Percentiles rank a stretch among this genome's conserved stretches.
These are phyloP conservation scores for Triplophysa bombifrons DNA, from an alignment of 2,797 vertebrate genomes.

Conservation along the genomic window DNA sequence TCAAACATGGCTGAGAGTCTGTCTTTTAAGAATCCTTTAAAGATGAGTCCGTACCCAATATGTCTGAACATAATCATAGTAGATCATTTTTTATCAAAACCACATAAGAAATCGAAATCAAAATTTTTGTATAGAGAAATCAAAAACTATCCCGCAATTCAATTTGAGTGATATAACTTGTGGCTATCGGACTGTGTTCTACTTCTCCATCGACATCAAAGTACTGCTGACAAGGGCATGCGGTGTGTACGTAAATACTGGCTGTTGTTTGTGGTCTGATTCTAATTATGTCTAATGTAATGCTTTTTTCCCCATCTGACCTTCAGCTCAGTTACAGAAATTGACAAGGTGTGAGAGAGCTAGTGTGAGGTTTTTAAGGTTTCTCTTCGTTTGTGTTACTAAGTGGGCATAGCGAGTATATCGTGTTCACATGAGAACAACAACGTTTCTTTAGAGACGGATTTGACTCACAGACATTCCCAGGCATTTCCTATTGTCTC, in stretches of 20 bases:
- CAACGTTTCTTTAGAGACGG: constrained; percentile 69
- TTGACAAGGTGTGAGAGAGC: constrained; percentile 62
- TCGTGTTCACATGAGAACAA: constrained; percentile 58
- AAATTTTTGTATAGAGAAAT: neutral
- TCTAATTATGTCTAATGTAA: constrained; percentile 81
- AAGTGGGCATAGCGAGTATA: neutral
- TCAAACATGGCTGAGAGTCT: neutral
- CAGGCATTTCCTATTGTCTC: constrained; percentile 66
- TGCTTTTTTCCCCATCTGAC: constrained; percentile 58
- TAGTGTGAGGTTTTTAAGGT: neutral
- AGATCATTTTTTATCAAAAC: neutral
- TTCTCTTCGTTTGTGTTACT: neutral
- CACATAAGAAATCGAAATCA: neutral
- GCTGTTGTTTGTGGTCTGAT: constrained; percentile 77
- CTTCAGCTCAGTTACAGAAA: constrained; percentile 62
- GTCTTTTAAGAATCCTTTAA: too few relatives aligned
- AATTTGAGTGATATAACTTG: neutral
- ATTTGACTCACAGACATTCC: constrained; percentile 58
- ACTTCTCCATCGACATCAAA: constrained; percentile 55
- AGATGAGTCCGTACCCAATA: too few relatives aligned
- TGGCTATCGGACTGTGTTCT: constrained; percentile 28
- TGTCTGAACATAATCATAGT: neutral
- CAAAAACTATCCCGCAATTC: neutral
- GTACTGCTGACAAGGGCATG: constrained; percentile 71
- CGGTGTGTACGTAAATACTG: constrained; percentile 78